A percentile compares a stretch with the other conserved stretches of the same genome.
Conservation (phyloP, 2,113 vertebrate species). For the Noctilio leporinus region DNA sequence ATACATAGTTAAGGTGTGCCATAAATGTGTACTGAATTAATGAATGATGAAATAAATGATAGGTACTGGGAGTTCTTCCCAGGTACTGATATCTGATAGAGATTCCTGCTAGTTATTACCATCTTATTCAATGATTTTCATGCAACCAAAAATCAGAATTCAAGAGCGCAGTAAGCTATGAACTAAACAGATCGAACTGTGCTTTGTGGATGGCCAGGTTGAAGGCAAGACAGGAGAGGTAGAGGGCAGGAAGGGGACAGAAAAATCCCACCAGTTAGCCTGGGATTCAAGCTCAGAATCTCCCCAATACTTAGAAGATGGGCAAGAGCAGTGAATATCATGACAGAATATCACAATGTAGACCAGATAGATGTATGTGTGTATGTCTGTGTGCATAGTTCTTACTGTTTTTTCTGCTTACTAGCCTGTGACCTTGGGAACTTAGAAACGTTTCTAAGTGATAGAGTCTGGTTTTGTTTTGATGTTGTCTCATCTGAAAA, state of each 20-base stretch:
- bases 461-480: constrained; percentile 61
- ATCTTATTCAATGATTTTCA: neutral
- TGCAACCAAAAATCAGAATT: neutral
- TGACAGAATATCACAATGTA: neutral
- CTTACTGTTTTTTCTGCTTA: neutral
- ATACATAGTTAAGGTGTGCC: too few relatives aligned
- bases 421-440: neutral
- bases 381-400: neutral
- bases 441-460: neutral
- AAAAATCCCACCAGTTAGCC: neutral
- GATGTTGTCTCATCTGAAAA: constrained; percentile 24
- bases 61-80: neutral
- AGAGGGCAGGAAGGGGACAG: fast-evolving
- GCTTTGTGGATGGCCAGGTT: neutral
- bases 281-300: neutral
- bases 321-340: neutral
- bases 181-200: neutral
- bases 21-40: neutral
- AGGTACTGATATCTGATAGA: neutral
- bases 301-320: neutral
- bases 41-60: neutral
- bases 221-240: neutral
- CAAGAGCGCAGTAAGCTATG: neutral
- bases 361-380: neutral
- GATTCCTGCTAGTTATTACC: neutral